Conservation (phyloP, 2,888 invertebrate genomes). For the Polylopha cassiicola region DNA sequence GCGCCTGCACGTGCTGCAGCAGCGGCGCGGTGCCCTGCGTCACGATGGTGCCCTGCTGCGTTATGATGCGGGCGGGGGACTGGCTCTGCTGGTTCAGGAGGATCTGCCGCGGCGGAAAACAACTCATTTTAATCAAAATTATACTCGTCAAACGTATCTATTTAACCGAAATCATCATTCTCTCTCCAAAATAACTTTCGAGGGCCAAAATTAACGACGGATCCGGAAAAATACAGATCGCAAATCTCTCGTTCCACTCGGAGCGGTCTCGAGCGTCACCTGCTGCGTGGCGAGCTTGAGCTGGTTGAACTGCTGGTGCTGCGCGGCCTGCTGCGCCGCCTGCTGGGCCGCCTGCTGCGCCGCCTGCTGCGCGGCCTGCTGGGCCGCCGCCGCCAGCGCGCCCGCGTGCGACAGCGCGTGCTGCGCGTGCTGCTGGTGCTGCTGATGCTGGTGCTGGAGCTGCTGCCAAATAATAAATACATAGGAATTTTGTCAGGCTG, state of each 20-base stretch:
- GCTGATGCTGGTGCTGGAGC: constrained; percentile 29
- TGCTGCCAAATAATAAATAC: constrained; percentile 18
- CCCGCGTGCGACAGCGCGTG: constrained; percentile 21
- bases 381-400: constrained; percentile 31
- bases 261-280: too few relatives aligned
- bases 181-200: too few relatives aligned
- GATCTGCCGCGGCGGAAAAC: constrained; percentile 42
- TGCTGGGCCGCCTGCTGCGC: constrained; percentile 13
- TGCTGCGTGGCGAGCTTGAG: constrained; percentile 59
- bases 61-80: constrained; percentile 53
- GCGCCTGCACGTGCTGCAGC: constrained; percentile 44
- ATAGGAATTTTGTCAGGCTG: too few relatives aligned
- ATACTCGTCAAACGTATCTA: neutral
- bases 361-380: constrained; percentile 27
- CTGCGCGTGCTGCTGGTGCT: constrained; percentile 26
- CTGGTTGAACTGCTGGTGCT: constrained; percentile 57
- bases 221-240: too few relatives aligned
- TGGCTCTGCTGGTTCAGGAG: constrained; percentile 57
- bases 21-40: constrained; percentile 50
- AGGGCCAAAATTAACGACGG: too few relatives aligned
- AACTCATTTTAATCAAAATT: neutral
- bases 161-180: neutral
- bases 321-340: constrained; percentile 37
- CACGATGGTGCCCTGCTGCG: constrained; percentile 66
- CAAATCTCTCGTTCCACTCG: too few relatives aligned